Conservation (phyloP, 1,140 invertebrate species). For the Sweltsa coloradensis region DNA sequence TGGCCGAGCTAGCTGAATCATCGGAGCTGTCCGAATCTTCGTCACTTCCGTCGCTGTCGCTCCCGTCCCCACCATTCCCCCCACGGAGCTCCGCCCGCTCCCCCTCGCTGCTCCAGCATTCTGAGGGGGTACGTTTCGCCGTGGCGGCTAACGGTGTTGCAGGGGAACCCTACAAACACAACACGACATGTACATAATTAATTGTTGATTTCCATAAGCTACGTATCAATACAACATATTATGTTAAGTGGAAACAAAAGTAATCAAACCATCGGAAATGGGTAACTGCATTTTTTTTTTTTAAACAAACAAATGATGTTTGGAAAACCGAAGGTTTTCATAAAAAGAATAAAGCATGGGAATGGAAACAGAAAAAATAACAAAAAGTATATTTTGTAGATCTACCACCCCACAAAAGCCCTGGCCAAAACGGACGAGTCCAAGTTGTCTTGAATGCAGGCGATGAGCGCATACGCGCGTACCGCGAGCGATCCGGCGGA, state of each 20-base stretch:
- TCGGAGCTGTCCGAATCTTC: slow-evolving; percentile 9
- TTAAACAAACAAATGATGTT: slow-evolving; percentile 9
- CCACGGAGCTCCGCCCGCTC: slow-evolving; percentile 11
- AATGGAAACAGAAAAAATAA: too few relatives aligned
- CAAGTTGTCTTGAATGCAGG: too few relatives aligned
- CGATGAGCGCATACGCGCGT: too few relatives aligned
- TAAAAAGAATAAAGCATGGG: background rate
- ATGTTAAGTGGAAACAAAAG: background rate
- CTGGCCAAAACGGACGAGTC: too few relatives aligned
- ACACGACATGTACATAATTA: background rate
- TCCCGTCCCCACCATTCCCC: slow-evolving; percentile 9
- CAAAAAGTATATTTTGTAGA: too few relatives aligned
- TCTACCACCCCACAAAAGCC: too few relatives aligned
- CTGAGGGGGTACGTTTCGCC: slow-evolving; percentile 19
- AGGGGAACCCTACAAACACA: slow-evolving; percentile 19
- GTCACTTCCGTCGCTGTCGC: slow-evolving; percentile 14
- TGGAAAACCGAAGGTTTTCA: background rate
- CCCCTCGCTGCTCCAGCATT: slow-evolving; percentile 10
- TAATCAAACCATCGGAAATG: background rate
- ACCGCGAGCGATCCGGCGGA: too few relatives aligned
- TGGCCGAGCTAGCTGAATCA: slow-evolving; percentile 10
- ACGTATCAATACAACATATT: background rate
- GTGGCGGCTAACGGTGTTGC: slow-evolving; percentile 17
- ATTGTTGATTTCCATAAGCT: background rate
- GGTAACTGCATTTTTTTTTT: slow-evolving; percentile 16